These are phyloP conservation scores for Drosophila eohydei DNA, from an alignment of 2,888 invertebrate genomes.

Conservation along the genomic window DNA sequence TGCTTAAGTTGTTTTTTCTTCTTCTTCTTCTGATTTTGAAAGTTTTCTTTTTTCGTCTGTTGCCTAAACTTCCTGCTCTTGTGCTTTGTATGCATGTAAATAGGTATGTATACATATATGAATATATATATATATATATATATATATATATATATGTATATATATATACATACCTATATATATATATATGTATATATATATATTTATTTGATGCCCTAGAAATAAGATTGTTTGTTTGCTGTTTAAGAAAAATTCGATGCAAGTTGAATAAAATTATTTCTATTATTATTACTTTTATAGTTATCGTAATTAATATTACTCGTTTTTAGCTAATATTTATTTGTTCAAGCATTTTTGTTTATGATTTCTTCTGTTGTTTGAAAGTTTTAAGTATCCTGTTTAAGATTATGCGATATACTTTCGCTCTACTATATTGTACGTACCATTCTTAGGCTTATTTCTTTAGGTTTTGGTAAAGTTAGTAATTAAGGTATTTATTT, in stretches of 20 bases:
- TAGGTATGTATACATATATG: constrained; percentile 30
- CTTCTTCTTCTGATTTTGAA: constrained; percentile 39
- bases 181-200: constrained; percentile 12
- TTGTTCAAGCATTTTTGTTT: constrained; percentile 48
- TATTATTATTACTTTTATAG: constrained; percentile 16
- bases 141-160: too few relatives aligned
- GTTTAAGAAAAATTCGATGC: constrained; percentile 78
- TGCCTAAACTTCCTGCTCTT: constrained; percentile 29
- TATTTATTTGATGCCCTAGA: constrained; percentile 58
- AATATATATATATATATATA: constrained; percentile 8
- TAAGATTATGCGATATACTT: constrained; percentile 50
- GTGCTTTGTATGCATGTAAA: constrained; percentile 45
- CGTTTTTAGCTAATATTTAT: constrained; percentile 33
- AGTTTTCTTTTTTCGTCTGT: background rate
- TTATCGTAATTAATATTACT: constrained; percentile 35
- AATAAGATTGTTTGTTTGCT: constrained; percentile 73
- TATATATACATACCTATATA: too few relatives aligned
- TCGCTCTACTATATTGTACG: constrained; percentile 59
- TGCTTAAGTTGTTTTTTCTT: constrained; percentile 79
- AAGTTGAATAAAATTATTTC: constrained; percentile 66
- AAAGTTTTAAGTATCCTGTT: constrained; percentile 29
- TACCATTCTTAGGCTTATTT: constrained; percentile 42
- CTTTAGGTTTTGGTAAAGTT: constrained; percentile 56
- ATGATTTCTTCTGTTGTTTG: constrained; percentile 12
- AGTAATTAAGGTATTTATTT: constrained; percentile 32